Evolutionary conservation across 2,113 vertebrate genomes (phyloP), one percentile per base, ranked within the genome.

Genomic region (Poeciliopsis turrubarensis): DNA sequence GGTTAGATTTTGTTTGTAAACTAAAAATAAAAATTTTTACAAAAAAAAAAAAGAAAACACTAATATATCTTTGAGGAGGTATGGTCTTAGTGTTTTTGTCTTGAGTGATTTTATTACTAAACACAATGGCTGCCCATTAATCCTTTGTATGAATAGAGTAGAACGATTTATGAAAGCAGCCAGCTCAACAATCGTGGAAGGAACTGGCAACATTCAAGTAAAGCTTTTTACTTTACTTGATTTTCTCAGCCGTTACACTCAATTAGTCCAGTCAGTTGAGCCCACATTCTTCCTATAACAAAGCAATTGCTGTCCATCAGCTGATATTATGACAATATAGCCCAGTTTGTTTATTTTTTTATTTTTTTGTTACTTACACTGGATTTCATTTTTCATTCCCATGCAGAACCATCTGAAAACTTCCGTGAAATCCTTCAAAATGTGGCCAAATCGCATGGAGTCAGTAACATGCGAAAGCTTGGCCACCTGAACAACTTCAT

Each of bases 401-500:
- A 89, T 93, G 30, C 92, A 99, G 98, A 99, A 77, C 97, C 98
- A 31, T 96, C 95, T 84, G 97, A 99, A 93, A 99, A 98, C 87
- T 94, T 99, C 90, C 96, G 97, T 77, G 97, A 99, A 91, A 99
- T 99, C 88, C 97, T 99, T 54, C 97, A 99, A 92, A 99, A 99
- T 96, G 97, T 99, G 94, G 96, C 96, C 92, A 99, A 97, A 90
- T 94, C 97, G 6, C 97, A 98, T 80, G 97, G 98, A 2, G 97
- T 99, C 80, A 98, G 97, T 92, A 99, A 99, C 93, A 99, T 99
- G 98, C 97, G 98, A 86, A 99, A 99, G 91, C 85, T 99, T 84
- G 98, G 98, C 88, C 97, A 99, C 91, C 93, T 99, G 93, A 99
- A 99, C 96, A 99, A 99, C 92, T 98, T 99, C 88, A 96, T 97